Evolutionary conservation across 2,888 invertebrate genomes (phyloP), one percentile per base, ranked within the genome.

Genomic region (Pterobdella sp.): DNA sequence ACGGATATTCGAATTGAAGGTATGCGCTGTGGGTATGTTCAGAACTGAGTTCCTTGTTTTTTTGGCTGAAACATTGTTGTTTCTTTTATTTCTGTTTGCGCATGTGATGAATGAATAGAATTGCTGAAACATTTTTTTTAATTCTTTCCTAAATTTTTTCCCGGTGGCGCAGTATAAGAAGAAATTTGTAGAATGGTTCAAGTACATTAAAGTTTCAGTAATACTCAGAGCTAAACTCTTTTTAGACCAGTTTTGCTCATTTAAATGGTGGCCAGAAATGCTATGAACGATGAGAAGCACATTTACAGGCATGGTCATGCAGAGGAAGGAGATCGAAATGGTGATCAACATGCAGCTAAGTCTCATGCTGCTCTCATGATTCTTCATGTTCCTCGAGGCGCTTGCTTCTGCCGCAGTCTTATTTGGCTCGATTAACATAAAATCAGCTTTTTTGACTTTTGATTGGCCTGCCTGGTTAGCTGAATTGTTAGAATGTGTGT

Each of bases 181-280:
- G 75, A 82, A 82, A 77, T 82, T 82, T 60, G 80, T 79, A 22
- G 81, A 81, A 72, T 82, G 82, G 74, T 82, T 82, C 22, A 80
- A 73, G 74, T 80, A 82, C 82, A 82, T 82, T 1, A 82, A 77
- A 64, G 81, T 74, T 69, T 81, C 79, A 0, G 81, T 79, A 22
- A 81, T 75, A 0, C 81, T 81, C 14, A 78, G 72, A 1, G 79
- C 76, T n/a, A 82, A 76, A 56, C 18, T 36, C 31, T 52, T 31
- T 7, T 37, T 52, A 29, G 49, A 31, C 68, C 68, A 68, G 31
- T 29, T 37, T 18, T 29, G 26, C 3, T 1, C 52, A n/a, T 52
- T 32, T 49, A 31, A 7, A 1, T 18, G 32, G 60, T n/a, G n/a
- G 63, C 32, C 35, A 34, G 26, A 63, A n/a, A 60, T 22, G 56